phyloP scores from a whole-genome alignment of 2,888 invertebrate species.

The Cephus pulcher region DNA sequence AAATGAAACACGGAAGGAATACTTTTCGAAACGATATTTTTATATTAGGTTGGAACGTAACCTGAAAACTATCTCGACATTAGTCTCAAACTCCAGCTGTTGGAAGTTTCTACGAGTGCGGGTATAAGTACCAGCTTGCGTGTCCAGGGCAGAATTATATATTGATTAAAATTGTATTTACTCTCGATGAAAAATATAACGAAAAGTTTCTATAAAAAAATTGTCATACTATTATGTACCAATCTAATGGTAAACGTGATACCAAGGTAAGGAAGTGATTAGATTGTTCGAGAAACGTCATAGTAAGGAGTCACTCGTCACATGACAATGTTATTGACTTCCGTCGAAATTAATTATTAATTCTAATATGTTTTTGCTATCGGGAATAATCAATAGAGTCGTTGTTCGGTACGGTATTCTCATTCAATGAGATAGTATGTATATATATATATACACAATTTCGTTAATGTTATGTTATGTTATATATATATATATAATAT shows the following conservation, averaged over 20 bases:
- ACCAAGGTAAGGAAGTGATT: background rate
- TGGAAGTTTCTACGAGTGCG: too few relatives aligned
- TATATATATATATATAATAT: background rate
- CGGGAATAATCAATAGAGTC: background rate
- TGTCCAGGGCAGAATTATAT: too few relatives aligned
- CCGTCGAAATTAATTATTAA: background rate
- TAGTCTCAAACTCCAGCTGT: too few relatives aligned
- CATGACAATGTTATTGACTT: background rate
- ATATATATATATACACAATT: too few relatives aligned
- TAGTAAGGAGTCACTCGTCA: background rate
- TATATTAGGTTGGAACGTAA: too few relatives aligned
- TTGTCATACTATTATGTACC: too few relatives aligned
- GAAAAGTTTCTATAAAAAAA: too few relatives aligned
- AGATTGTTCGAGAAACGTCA: background rate
- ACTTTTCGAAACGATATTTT: background rate
- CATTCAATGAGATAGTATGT: background rate
- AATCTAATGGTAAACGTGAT: background rate
- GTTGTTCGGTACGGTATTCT: background rate
- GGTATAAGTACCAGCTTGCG: too few relatives aligned
- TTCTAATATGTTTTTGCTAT: background rate
- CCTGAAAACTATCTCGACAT: too few relatives aligned
- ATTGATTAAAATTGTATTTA: too few relatives aligned
- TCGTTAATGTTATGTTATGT: too few relatives aligned
- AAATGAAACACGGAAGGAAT: background rate
- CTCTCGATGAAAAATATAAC: too few relatives aligned